Evolutionary conservation across 2,113 vertebrate species (phyloP).

Genomic region (Jacana jacana): DNA sequence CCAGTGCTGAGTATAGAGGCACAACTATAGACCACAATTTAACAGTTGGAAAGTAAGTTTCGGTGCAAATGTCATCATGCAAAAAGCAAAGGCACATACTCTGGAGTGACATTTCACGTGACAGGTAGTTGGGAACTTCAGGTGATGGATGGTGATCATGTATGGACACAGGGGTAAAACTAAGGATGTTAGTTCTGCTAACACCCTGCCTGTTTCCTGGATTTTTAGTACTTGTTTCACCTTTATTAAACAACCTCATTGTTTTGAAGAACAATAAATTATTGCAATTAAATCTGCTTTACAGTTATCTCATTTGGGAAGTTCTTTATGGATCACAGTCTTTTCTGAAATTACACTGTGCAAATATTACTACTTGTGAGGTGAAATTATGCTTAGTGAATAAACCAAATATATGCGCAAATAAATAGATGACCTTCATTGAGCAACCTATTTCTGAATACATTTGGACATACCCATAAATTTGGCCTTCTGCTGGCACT

Average conservation of each 20-base stretch:
- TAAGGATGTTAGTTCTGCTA: background rate
- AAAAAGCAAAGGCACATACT: background rate
- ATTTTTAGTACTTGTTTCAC: background rate
- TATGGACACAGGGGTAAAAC: background rate
- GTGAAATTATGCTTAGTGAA: background rate
- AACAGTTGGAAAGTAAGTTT: background rate
- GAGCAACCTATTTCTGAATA: background rate
- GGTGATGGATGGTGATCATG: background rate
- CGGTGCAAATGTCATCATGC: background rate
- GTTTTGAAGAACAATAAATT: background rate
- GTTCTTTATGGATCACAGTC: background rate
- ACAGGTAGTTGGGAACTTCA: background rate
- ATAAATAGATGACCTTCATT: background rate
- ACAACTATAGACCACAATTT: background rate
- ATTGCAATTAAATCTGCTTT: background rate
- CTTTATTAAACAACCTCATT: background rate
- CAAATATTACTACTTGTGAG: background rate
- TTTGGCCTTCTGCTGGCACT: background rate
- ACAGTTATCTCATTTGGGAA: background rate
- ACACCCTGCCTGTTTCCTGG: background rate
- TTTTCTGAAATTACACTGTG: background rate
- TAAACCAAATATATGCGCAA: background rate
- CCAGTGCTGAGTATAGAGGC: no score
- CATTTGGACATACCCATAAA: background rate
- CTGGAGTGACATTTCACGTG: background rate